phyloP scores from a whole-genome alignment of 2,797 vertebrate species.

The Acomys russatus region DNA sequence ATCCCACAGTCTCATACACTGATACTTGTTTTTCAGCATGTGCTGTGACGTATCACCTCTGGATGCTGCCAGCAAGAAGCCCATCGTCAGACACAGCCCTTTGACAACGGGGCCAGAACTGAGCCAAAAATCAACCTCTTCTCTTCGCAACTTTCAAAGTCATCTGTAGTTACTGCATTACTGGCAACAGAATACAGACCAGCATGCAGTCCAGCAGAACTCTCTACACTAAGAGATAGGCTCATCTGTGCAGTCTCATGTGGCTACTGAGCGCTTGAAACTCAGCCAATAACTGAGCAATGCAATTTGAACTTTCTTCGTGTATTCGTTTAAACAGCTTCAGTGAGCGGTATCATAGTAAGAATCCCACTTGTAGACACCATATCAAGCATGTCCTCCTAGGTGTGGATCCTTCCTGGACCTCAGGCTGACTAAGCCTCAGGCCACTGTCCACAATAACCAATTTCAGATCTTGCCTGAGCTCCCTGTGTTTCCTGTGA shows the following conservation, averaged over 20 bases:
- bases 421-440: neutral
- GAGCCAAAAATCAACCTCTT: neutral
- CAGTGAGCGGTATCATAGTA: neutral
- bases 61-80: neutral
- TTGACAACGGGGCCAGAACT: neutral
- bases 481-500: neutral
- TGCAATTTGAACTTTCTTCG: constrained; percentile 6
- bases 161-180: neutral
- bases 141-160: neutral
- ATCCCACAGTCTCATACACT: neutral
- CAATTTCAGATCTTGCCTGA: neutral
- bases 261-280: neutral
- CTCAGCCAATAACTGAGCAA: neutral
- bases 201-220: neutral
- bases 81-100: neutral
- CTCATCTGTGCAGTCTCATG: neutral
- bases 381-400: neutral
- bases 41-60: too few relatives aligned
- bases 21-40: neutral
- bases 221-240: neutral
- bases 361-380: neutral
- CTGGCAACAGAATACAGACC: neutral
- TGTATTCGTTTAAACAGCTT: constrained; percentile 35
- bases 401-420: neutral
- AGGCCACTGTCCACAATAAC: neutral